These are phyloP conservation scores for Drosophila planitibia DNA, from an alignment of 2,888 invertebrate genomes.

Conservation along the genomic window DNA sequence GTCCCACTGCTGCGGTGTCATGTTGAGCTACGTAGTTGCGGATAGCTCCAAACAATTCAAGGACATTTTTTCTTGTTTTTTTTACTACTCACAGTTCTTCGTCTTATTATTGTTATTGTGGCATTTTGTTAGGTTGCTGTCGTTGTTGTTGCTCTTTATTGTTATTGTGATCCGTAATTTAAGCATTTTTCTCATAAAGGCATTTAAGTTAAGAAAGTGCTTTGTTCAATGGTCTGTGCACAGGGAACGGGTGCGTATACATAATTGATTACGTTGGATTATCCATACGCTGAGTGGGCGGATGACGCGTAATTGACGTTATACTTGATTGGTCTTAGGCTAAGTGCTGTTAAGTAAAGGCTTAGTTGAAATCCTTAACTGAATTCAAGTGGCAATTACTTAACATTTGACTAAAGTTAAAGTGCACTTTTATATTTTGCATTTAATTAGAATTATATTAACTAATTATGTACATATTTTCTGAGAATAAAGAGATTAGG, in stretches of 20 bases:
- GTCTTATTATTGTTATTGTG: conserved; percentile 11
- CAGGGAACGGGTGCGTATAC: conserved; percentile 47
- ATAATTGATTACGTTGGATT: conserved; percentile 65
- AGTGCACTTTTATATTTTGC: neutral
- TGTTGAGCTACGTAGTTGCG: conserved; percentile 25
- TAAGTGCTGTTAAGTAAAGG: conserved; percentile 13
- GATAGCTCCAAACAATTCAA: neutral
- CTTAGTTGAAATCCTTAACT: conserved; percentile 1
- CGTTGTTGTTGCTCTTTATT: conserved; percentile 6
- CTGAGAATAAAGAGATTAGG: neutral
- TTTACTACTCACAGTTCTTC: conserved; percentile 5
- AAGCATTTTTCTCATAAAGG: conserved; percentile 3
- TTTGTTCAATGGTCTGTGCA: conserved; percentile 27
- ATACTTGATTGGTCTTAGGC: conserved; percentile 30
- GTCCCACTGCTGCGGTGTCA: conserved; percentile 38
- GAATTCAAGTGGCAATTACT: conserved; percentile 2
- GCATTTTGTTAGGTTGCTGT: neutral
- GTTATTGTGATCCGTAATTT: conserved; percentile 10
- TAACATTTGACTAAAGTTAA: conserved; percentile 1
- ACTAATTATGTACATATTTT: neutral
- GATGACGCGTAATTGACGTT: conserved; percentile 42
- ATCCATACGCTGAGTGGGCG: conserved; percentile 44
- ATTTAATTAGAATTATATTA: neutral
- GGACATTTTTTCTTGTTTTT: conserved; percentile 1
- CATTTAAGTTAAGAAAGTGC: conserved; percentile 15